These are phyloP conservation scores for Drosophila sordidapex DNA, from an alignment of 2,888 invertebrate genomes.

Conservation along the genomic window DNA sequence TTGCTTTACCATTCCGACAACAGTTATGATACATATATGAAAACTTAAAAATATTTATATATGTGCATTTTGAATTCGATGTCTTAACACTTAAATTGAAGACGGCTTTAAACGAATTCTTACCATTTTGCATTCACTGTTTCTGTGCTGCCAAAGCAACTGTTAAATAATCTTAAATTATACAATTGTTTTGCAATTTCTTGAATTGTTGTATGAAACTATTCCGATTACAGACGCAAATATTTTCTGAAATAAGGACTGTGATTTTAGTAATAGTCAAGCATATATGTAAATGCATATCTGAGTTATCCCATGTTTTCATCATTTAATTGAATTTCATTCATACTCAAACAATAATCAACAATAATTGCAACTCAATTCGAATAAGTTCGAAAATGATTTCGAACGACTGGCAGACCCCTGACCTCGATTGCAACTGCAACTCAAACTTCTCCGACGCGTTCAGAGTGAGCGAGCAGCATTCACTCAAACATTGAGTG, in stretches of 20 bases:
- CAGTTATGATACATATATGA: not conserved
- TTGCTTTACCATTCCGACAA: constrained; percentile 7
- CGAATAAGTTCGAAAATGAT: constrained; percentile 58
- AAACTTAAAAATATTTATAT: not conserved
- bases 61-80: not conserved
- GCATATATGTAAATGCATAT: not conserved
- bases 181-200: no score
- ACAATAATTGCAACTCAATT: constrained; percentile 14
- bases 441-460: constrained; percentile 67
- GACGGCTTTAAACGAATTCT: not conserved
- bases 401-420: constrained; percentile 63
- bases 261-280: not conserved
- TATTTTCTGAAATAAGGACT: not conserved
- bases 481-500: constrained; percentile 36
- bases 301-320: not conserved
- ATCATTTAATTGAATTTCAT: not conserved
- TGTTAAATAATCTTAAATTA: not conserved
- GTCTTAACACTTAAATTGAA: not conserved
- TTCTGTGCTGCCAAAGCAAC: not conserved
- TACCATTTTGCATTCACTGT: not conserved
- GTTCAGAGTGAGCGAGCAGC: constrained; percentile 15
- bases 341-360: not conserved
- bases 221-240: not conserved
- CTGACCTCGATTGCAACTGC: constrained; percentile 67
- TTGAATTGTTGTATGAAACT: not conserved